Evolutionary conservation across 1,140 invertebrate genomes (phyloP).

Genomic region (Armadillidium nasatum): DNA sequence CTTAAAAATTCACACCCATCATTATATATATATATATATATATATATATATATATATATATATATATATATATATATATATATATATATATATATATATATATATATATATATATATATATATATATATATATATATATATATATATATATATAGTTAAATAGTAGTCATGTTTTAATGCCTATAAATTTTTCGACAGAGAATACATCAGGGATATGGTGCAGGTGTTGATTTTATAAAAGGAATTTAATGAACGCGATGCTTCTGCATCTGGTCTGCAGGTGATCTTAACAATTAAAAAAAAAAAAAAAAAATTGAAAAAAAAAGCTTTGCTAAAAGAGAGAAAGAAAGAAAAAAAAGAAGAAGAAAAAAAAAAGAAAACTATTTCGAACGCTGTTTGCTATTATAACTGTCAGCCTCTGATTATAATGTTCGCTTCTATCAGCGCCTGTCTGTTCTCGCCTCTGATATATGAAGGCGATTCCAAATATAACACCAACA

Average conservation of each 20-base stretch:
- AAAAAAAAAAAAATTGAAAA: too few species aligned
- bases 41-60: too few species aligned
- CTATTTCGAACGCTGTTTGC: background rate
- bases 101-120: too few species aligned
- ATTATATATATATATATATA: too few species aligned
- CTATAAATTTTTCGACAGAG: too few species aligned
- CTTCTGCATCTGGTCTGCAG: background rate
- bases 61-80: too few species aligned
- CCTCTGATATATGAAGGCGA: background rate
- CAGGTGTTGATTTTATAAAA: background rate
- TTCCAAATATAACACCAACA: background rate
- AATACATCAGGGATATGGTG: background rate
- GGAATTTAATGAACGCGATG: background rate
- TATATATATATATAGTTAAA: too few species aligned
- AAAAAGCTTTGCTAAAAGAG: background rate
- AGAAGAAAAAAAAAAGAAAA: background rate
- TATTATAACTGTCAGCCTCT: conserved; percentile 8
- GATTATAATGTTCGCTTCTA: background rate
- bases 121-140: too few species aligned
- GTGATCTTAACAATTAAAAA: conserved; percentile 11
- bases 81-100: too few species aligned
- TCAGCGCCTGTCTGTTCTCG: background rate
- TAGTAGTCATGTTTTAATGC: too few species aligned
- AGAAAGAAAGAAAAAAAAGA: too few species aligned
- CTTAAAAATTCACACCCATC: too few species aligned